Conservation (phyloP, 2,113 vertebrate genomes). For the Nyctibius bracteatus region DNA sequence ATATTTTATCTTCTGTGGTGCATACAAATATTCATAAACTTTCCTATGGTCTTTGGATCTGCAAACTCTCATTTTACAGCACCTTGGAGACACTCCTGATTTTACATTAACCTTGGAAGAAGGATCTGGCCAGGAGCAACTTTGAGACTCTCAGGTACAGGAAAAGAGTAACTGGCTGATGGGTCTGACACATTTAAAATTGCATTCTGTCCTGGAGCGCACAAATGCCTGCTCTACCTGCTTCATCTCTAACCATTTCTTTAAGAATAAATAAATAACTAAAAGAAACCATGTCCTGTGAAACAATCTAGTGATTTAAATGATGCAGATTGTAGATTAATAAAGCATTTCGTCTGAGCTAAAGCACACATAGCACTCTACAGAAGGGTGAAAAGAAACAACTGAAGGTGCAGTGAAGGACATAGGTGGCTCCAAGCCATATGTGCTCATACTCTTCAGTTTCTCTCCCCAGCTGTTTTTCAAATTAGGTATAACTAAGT, state of each 20-base stretch:
- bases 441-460: neutral
- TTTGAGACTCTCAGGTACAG: neutral
- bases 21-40: neutral
- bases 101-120: neutral
- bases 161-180: neutral
- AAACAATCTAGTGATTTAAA: neutral
- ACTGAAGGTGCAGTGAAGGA: neutral
- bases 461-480: neutral
- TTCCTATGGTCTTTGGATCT: neutral
- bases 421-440: neutral
- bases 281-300: neutral
- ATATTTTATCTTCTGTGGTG: neutral
- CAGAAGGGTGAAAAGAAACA: neutral
- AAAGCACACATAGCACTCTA: neutral
- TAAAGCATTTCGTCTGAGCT: neutral
- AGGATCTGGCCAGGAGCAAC: neutral
- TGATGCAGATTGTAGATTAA: neutral
- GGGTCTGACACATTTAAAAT: neutral
- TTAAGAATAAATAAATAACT: neutral
- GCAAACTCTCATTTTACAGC: neutral
- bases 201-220: neutral
- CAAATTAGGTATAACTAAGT: neutral
- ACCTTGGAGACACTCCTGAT: neutral
- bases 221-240: neutral
- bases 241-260: neutral